Evolutionary conservation across 2,113 vertebrate genomes (phyloP).

Genomic region (Climacteris rufus): DNA sequence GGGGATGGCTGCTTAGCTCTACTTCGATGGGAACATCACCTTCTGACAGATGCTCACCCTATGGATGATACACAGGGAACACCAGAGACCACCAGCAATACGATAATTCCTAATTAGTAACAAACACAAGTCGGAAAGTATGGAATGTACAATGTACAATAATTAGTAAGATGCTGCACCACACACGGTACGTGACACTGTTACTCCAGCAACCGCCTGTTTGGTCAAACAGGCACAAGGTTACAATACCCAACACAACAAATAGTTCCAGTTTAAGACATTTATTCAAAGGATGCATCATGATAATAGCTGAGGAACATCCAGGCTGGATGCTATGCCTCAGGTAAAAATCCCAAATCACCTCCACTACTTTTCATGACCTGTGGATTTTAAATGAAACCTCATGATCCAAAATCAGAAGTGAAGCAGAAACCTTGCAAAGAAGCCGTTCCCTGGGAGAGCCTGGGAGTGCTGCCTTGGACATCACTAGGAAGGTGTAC

Average conservation of each 20-base stretch:
- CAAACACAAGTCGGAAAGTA: background rate
- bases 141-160: background rate
- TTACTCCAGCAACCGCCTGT: background rate
- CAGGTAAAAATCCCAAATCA: background rate
- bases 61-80: background rate
- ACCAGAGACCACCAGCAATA: background rate
- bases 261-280: background rate
- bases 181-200: background rate
- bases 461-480: background rate
- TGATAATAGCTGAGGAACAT: accelerated
- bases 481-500: background rate
- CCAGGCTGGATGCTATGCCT: background rate
- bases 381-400: background rate
- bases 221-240: background rate
- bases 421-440: background rate
- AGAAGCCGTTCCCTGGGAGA: background rate
- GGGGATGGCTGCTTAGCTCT: background rate
- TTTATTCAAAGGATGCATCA: background rate
- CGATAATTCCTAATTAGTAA: background rate
- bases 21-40: background rate
- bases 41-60: background rate
- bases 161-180: background rate
- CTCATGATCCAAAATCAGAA: background rate
- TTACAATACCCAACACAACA: background rate
- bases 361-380: background rate